Evolutionary conservation across 2,888 invertebrate species (phyloP), one percentile per base, ranked within the genome.

Genomic region (Drosophila tripunctata): DNA sequence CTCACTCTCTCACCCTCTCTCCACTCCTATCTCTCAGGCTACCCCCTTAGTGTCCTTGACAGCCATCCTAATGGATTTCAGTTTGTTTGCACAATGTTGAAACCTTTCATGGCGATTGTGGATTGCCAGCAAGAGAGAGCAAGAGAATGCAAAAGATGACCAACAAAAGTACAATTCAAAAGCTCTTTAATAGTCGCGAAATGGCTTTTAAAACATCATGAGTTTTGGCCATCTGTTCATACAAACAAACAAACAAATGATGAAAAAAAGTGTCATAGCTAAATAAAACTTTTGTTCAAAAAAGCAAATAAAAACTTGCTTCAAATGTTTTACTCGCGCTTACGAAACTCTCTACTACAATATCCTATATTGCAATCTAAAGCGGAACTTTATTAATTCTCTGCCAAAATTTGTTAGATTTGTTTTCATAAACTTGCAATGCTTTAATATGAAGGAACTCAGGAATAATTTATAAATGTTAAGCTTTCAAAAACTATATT

Each of bases 11-110:
- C 33, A 31, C 7, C 22, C 21, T 7, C 15, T 31, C 33, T 22
- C 19, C 35, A 40, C 36, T 45, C 4, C 6, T 31, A 41, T 40
- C 30, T 67, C 63, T n/a, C n/a, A n/a, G n/a, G n/a, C n/a, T n/a
- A n/a, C n/a, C n/a, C n/a, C n/a, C n/a, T 45, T 62, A 55, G 58
- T 67, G 73, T 60, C 63, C 63, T 67, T 72, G 67, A 64, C 73
- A 63, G 67, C 35, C 55, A 52, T 63, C 47, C 73, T 73, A 72
- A 72, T 63, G 56, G 60, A 63, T 63, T 62, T 60, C 38, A 44
- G 58, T 60, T 60, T 58, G 62, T 55, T 70, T 70, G 55, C 36
- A 55, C 52, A 57, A 44, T 57, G 44, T 27, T 68, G 19, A 12
- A 51, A 14, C 56, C 55, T 33, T 51, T 45, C 36, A 50, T 44